phyloP scores from a whole-genome alignment of 2,888 invertebrate species.

The Hypomecis punctinalis region DNA sequence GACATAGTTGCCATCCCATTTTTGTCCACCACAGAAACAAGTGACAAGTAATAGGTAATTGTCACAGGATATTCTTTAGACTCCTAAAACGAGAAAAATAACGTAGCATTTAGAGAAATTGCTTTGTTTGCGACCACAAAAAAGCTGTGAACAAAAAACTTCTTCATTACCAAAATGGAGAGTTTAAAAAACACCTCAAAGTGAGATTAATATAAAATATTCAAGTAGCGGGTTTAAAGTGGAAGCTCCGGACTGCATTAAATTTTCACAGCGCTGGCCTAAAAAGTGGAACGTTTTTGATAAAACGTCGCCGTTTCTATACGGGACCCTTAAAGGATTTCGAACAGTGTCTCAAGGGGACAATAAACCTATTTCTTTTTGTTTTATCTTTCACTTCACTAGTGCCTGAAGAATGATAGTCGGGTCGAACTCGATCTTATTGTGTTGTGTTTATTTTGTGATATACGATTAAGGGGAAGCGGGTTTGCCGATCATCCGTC shows the following conservation, averaged over 20 bases:
- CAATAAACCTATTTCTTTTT: slow-evolving; percentile 69
- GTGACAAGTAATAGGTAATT: neutral
- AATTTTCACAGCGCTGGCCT: slow-evolving; percentile 57
- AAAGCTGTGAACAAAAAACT: slow-evolving; percentile 30
- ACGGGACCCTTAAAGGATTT: slow-evolving; percentile 61
- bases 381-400: slow-evolving; percentile 63
- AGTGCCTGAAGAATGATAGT: slow-evolving; percentile 46
- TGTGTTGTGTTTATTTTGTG: slow-evolving; percentile 46
- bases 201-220: slow-evolving; percentile 55
- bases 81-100: neutral
- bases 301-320: slow-evolving; percentile 61
- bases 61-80: neutral
- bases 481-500: slow-evolving; percentile 35
- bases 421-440: slow-evolving; percentile 42
- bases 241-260: slow-evolving; percentile 58
- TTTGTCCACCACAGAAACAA: neutral
- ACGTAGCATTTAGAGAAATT: neutral
- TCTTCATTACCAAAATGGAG: slow-evolving; percentile 42
- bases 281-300: slow-evolving; percentile 59
- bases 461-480: slow-evolving; percentile 40
- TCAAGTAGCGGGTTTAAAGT: slow-evolving; percentile 54
- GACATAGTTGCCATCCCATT: neutral
- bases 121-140: slow-evolving; percentile 20
- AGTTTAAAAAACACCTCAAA: slow-evolving; percentile 49
- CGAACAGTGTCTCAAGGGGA: slow-evolving; percentile 63